Evolutionary conservation across 1,140 invertebrate species (phyloP).

Genomic region (Hermetia illucens): DNA sequence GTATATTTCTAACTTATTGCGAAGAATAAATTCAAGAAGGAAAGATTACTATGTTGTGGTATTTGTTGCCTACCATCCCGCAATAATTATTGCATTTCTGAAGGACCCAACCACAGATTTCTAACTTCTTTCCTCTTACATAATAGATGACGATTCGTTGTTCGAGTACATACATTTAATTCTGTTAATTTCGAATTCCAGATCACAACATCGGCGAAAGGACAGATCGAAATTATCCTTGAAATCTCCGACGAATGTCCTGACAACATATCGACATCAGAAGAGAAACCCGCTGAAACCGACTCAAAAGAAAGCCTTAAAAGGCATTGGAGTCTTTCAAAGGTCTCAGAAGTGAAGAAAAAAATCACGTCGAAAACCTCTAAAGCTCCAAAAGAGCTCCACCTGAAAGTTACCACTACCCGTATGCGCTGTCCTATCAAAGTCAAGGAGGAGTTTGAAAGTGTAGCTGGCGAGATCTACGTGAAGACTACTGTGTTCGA

Average conservation of each 20-base stretch:
- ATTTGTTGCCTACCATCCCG: too few species aligned
- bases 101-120: too few species aligned
- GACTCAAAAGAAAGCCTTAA: background rate
- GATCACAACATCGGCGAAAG: background rate
- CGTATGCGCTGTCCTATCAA: conserved; percentile 28
- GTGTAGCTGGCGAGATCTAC: conserved; percentile 37
- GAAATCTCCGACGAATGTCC: background rate
- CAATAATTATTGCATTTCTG: too few species aligned
- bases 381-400: background rate
- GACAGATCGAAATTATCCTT: background rate
- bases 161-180: background rate
- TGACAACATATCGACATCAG: background rate
- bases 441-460: conserved; percentile 27
- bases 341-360: conserved; percentile 9
- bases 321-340: conserved; percentile 1
- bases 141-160: too few species aligned
- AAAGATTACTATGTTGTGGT: too few species aligned
- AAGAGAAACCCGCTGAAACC: background rate
- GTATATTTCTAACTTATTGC: too few species aligned
- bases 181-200: background rate
- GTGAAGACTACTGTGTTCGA: conserved; percentile 60
- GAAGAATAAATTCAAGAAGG: too few species aligned
- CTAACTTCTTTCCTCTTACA: too few species aligned
- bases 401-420: conserved; percentile 18
- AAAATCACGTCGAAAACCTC: background rate